A percentile compares a stretch with the other conserved stretches of the same genome.
These are phyloP conservation scores for Melanotaenia boesemani DNA, from an alignment of 2,797 vertebrate genomes.

Conservation along the genomic window DNA sequence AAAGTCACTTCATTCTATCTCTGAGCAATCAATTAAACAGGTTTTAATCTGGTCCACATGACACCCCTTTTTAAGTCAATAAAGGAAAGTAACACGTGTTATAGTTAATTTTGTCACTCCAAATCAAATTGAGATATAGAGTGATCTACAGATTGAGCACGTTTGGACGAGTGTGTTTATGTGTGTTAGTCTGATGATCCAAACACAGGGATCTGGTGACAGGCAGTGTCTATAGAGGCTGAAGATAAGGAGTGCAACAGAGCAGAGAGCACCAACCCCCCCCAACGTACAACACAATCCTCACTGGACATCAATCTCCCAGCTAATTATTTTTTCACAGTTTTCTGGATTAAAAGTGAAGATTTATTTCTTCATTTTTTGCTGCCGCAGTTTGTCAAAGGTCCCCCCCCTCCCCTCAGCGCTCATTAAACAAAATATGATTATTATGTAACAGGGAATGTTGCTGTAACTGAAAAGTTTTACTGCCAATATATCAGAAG, in stretches of 20 bases:
- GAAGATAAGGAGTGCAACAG: constrained; percentile 57
- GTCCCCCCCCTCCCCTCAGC: background rate
- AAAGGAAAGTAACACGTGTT: background rate
- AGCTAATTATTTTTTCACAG: constrained; percentile 51
- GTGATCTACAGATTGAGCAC: constrained; percentile 27
- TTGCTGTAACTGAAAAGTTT: constrained; percentile 13
- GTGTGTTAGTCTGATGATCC: constrained; percentile 36
- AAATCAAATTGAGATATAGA: constrained; percentile 16
- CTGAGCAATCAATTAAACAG: constrained; percentile 23
- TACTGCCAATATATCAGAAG: background rate
- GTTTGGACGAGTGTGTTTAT: constrained; percentile 40
- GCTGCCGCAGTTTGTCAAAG: constrained; percentile 17
- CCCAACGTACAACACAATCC: constrained; percentile 31
- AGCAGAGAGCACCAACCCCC: constrained; percentile 61
- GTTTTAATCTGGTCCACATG: background rate
- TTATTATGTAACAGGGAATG: background rate
- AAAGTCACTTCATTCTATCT: constrained; percentile 11
- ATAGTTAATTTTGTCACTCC: background rate
- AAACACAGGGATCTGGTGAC: constrained; percentile 41
- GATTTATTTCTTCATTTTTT: constrained; percentile 24
- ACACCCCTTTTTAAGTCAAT: background rate
- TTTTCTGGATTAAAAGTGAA: constrained; percentile 23
- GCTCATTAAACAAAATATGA: constrained; percentile 20
- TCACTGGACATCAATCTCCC: constrained; percentile 39
- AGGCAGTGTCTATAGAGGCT: constrained; percentile 23